Base-by-base conservation (phyloP, 1,140 invertebrate genomes). In the Nymphalis io region DNA sequence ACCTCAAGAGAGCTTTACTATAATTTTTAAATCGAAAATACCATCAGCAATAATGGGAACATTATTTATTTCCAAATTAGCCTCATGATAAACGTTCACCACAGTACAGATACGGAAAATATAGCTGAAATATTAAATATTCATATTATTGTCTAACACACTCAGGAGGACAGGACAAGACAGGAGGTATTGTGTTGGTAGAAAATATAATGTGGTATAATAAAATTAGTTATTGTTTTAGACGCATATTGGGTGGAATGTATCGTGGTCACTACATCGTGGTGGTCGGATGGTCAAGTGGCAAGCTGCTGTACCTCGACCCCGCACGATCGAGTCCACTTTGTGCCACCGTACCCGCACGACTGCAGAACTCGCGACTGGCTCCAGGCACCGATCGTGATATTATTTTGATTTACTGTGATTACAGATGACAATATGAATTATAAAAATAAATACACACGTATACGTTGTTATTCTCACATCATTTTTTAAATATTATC, bases 191-290 rank as follows among this genome's bases (percentile, higher is more conserved):
- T n/a, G n/a, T n/a, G n/a, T n/a, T n/a, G n/a, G n/a, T n/a, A n/a
- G n/a, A n/a, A n/a, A n/a, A n/a, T n/a, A n/a, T n/a, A n/a, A n/a
- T n/a, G n/a, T n/a, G n/a, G n/a, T n/a, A n/a, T n/a, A n/a, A n/a
- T n/a, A n/a, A 33, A 8, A 33, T 8, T 33, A 4, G 6, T 33
- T 33, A 33, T 33, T 8, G 12, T 44, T 70, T 8, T 64, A 87
- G 87, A 21, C 78, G 79, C 6, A 81, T 80, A 8, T 82, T 83
- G 68, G 83, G 84, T 55, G 81, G 84, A 15, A 33, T 59, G 0
- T 87, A 85, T 76, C 53, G 55, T 0, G 85, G 87, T 0, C 87
- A 89, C 78, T 89, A 83, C 71, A 61, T 89, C 3, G 13, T 81
- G 15, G 13, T 80, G 8, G 78, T 81, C 40, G 85, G 84, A 8